Conservation (phyloP, 2,888 invertebrate species). For the Mantis religiosa region DNA sequence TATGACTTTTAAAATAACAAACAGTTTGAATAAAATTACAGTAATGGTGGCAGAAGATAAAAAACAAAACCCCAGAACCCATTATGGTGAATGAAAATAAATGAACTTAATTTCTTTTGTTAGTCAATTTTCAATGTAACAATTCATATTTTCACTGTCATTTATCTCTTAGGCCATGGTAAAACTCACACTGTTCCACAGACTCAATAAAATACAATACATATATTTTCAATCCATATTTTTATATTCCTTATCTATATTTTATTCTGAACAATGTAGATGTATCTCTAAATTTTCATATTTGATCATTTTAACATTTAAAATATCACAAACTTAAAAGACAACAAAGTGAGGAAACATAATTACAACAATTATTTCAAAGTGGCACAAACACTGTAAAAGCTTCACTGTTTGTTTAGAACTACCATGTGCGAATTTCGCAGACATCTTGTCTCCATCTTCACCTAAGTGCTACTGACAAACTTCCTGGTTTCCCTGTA, state of each 20-base stretch:
- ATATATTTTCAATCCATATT: conserved; percentile 17
- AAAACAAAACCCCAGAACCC: neutral
- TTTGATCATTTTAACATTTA: too few relatives aligned
- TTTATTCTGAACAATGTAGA: neutral
- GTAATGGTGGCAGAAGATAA: neutral
- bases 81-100: neutral
- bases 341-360: too few relatives aligned
- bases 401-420: too few relatives aligned
- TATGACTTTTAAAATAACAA: neutral
- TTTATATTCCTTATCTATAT: neutral
- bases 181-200: conserved; percentile 9
- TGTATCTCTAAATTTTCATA: too few relatives aligned
- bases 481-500: too few relatives aligned
- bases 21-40: neutral
- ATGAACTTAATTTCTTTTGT: neutral
- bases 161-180: neutral
- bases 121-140: conserved; percentile 7
- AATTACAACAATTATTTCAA: too few relatives aligned
- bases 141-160: conserved; percentile 11
- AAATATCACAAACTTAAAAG: too few relatives aligned
- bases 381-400: too few relatives aligned
- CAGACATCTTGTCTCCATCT: too few relatives aligned
- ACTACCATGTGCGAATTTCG: too few relatives aligned
- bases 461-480: too few relatives aligned
- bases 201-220: conserved; percentile 18